A percentile compares a stretch with the other conserved stretches of the same genome.
These are phyloP conservation scores for Ptychoptera contaminata DNA, from an alignment of 2,888 invertebrate genomes.

Conservation along the genomic window DNA sequence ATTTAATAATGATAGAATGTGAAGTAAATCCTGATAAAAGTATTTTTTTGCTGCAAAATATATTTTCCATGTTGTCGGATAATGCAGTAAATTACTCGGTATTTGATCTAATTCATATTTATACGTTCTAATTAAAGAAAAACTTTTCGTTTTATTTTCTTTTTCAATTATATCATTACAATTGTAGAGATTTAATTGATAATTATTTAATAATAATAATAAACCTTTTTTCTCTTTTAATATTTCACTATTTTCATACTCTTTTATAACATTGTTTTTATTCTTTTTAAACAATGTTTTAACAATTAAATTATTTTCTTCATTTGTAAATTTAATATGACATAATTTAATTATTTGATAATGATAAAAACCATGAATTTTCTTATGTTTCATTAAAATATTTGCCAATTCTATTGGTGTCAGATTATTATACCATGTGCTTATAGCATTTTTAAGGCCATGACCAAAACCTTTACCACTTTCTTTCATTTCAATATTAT, in stretches of 20 bases:
- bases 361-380: not conserved
- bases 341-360: not conserved
- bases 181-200: not conserved
- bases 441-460: not conserved
- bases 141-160: not conserved
- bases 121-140: not conserved
- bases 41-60: not conserved
- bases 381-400: not conserved
- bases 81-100: constrained; percentile 1
- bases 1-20: constrained; percentile 1
- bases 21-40: not conserved
- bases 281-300: not conserved
- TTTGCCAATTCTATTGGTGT: constrained; percentile 1
- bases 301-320: not conserved
- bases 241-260: not conserved
- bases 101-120: not conserved
- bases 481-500: not conserved
- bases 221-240: not conserved
- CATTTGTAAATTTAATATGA: not conserved
- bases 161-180: no score
- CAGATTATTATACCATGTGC: constrained; percentile 1
- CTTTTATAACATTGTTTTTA: not conserved
- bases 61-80: not conserved
- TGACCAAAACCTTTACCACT: constrained; percentile 3
- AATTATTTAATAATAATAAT: not conserved